phyloP scores from a whole-genome alignment of 2,888 invertebrate genomes.

The Leptinotarsa peninsularis region DNA sequence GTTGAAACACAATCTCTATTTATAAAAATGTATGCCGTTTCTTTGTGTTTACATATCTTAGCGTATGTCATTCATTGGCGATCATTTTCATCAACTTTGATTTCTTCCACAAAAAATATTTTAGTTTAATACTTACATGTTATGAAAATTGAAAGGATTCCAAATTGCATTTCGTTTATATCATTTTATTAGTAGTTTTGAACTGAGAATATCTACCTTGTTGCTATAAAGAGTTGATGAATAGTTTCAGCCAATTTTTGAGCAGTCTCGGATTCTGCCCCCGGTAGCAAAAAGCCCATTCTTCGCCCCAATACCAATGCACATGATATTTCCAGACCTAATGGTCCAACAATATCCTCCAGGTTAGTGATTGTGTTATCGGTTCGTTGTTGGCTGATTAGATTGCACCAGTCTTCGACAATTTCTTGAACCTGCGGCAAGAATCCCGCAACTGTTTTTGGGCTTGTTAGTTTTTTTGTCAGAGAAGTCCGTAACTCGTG shows the following conservation, averaged over 20 bases:
- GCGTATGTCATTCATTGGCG: too few relatives aligned
- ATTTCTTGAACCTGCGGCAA: conserved; percentile 80
- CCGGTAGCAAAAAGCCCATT: conserved; percentile 76
- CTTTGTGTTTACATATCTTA: too few relatives aligned
- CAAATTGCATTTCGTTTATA: too few relatives aligned
- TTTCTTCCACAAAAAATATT: too few relatives aligned
- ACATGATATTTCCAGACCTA: conserved; percentile 86
- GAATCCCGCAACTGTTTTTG: conserved; percentile 80
- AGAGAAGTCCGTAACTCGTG: conserved; percentile 77
- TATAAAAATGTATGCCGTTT: too few relatives aligned
- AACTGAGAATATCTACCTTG: conserved; percentile 25
- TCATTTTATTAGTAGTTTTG: neutral
- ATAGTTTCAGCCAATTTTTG: conserved; percentile 78
- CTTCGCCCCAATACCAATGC: conserved; percentile 82
- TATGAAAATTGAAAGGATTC: too few relatives aligned
- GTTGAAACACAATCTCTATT: too few relatives aligned
- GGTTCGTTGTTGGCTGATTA: conserved; percentile 70
- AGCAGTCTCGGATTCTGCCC: conserved; percentile 67
- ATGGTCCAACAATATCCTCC: conserved; percentile 80
- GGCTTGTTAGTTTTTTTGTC: conserved; percentile 81
- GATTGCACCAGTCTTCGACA: conserved; percentile 80
- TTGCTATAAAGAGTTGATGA: conserved; percentile 79
- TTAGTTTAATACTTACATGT: too few relatives aligned
- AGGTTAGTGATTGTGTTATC: conserved; percentile 72
- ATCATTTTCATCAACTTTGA: too few relatives aligned